These are phyloP conservation scores for Diorhabda carinulata DNA, from an alignment of 1,140 invertebrate genomes.

Conservation along the genomic window DNA sequence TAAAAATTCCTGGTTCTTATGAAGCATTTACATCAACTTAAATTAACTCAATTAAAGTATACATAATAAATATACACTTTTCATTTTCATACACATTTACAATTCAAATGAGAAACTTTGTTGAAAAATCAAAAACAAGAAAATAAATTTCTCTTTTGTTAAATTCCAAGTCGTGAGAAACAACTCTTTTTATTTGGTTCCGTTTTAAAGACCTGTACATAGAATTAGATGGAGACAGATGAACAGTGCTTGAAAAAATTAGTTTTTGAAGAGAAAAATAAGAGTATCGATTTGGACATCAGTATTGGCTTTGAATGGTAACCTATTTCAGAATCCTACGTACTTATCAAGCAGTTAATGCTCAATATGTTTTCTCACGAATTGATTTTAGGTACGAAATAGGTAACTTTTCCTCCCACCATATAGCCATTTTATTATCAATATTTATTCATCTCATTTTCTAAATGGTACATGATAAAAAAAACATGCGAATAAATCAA, in stretches of 20 bases:
- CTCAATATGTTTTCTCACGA: neutral
- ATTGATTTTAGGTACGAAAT: neutral
- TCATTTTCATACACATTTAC: too few relatives aligned
- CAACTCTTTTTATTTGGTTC: neutral
- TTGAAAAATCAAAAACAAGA: neutral
- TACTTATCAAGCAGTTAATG: neutral
- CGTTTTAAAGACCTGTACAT: constrained; percentile 6
- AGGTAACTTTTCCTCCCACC: constrained; percentile 4
- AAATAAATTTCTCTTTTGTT: neutral
- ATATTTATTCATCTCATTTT: constrained; percentile 16
- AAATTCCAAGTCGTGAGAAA: neutral
- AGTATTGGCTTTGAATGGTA: too few relatives aligned
- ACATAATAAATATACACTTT: constrained; percentile 1
- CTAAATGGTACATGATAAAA: constrained; percentile 6
- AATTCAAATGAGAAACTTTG: neutral
- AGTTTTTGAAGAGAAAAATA: too few relatives aligned
- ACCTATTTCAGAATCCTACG: too few relatives aligned
- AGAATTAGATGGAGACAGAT: neutral
- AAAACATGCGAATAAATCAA: too few relatives aligned
- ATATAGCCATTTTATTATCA: constrained; percentile 13
- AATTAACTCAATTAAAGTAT: neutral
- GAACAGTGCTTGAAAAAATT: too few relatives aligned
- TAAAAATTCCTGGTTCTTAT: constrained; percentile 15
- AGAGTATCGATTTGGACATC: too few relatives aligned
- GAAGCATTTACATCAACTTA: neutral